Conservation (phyloP, 2,797 vertebrate genomes). For the Rhabdomys pumilio region DNA sequence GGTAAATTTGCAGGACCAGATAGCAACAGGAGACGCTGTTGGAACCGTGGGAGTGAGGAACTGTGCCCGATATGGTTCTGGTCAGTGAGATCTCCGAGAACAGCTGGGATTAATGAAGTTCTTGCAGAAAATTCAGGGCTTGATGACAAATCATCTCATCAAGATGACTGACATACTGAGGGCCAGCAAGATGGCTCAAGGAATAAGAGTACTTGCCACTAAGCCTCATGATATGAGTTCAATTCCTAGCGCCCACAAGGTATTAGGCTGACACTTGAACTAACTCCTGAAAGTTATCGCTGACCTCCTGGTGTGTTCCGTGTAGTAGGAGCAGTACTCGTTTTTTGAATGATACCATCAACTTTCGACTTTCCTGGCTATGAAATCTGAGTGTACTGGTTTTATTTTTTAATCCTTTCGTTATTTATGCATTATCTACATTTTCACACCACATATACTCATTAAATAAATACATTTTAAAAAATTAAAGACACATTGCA, state of each 20-base stretch:
- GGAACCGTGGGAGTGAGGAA: not conserved
- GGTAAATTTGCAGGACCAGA: not conserved
- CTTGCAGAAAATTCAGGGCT: not conserved
- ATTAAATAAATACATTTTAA: not conserved
- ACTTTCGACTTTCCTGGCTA: not conserved
- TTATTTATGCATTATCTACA: not conserved
- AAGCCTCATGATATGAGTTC: not conserved
- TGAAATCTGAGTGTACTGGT: not conserved
- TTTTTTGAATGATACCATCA: not conserved
- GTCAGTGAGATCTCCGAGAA: not conserved
- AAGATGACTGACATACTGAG: not conserved
- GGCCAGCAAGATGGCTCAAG: not conserved
- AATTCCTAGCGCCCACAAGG: not conserved
- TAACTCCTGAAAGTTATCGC: not conserved
- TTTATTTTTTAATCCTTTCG: not conserved
- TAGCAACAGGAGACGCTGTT: not conserved
- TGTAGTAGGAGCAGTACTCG: not conserved
- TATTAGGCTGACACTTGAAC: not conserved
- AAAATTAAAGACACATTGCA: not conserved
- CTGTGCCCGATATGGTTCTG: not conserved
- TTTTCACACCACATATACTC: not conserved
- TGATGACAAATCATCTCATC: not conserved
- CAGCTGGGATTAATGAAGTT: not conserved
- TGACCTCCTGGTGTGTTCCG: not conserved
- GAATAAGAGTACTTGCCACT: not conserved